phyloP scores from a whole-genome alignment of 1,140 invertebrate genomes.

The Cherax quadricarinatus region DNA sequence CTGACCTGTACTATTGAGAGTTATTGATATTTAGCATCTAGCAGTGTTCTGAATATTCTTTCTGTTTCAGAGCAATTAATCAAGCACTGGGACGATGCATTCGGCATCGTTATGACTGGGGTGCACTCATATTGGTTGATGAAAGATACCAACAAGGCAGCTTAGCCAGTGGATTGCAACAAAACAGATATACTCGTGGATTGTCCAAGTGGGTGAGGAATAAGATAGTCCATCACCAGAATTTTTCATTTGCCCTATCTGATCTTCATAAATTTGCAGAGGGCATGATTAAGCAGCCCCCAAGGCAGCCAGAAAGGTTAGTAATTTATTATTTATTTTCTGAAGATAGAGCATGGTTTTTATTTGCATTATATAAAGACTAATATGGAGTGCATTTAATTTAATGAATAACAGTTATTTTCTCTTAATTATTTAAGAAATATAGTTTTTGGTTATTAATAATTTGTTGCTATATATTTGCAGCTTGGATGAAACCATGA shows the following conservation, averaged over 20 bases:
- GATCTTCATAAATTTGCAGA: slow-evolving; percentile 42
- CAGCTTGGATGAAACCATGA: neutral
- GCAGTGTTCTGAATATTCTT: neutral
- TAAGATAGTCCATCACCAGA: slow-evolving; percentile 68
- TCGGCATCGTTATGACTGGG: slow-evolving; percentile 85
- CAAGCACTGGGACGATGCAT: slow-evolving; percentile 84
- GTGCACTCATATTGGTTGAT: slow-evolving; percentile 84
- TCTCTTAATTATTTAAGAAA: no score
- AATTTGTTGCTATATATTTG: neutral
- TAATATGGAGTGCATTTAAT: no score
- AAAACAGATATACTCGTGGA: slow-evolving; percentile 76
- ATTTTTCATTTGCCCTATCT: slow-evolving; percentile 34
- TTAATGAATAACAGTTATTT: no score
- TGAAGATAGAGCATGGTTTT: neutral
- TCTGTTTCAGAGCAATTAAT: slow-evolving; percentile 78
- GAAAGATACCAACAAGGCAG: slow-evolving; percentile 76
- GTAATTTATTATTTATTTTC: neutral
- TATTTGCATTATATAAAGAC: neutral
- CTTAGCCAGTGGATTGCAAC: slow-evolving; percentile 65
- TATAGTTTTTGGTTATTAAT: no score
- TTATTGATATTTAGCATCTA: neutral
- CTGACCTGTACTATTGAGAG: neutral
- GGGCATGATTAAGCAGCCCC: slow-evolving; percentile 50
- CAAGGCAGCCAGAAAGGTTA: slow-evolving; percentile 23
- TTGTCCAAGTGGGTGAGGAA: slow-evolving; percentile 78